phyloP scores from a whole-genome alignment of 2,888 invertebrate species.

The Epiblema foenella region DNA sequence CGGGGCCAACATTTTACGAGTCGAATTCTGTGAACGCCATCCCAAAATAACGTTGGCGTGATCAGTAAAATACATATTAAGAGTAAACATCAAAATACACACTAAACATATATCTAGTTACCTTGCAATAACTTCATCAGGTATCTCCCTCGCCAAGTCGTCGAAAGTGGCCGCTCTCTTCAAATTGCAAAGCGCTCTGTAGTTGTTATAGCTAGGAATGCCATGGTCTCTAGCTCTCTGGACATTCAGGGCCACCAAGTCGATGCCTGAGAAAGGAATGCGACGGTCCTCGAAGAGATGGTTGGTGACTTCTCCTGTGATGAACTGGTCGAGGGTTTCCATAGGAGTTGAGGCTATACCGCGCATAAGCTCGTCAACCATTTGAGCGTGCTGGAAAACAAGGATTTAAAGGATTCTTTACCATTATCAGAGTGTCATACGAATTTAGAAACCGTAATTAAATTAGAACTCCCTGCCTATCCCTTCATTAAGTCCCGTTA shows the following conservation, averaged over 20 bases:
- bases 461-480: too few relatives aligned
- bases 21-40: not conserved
- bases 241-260: constrained; percentile 95
- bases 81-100: too few relatives aligned
- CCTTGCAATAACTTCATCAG: constrained; percentile 91
- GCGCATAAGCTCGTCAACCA: constrained; percentile 93
- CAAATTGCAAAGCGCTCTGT: constrained; percentile 94
- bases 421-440: too few relatives aligned
- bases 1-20: not conserved
- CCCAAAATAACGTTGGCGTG: not conserved
- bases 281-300: constrained; percentile 96
- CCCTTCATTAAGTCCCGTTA: too few relatives aligned
- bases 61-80: not conserved
- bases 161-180: constrained; percentile 94
- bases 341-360: constrained; percentile 95
- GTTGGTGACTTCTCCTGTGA: constrained; percentile 97
- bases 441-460: too few relatives aligned
- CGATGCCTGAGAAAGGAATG: constrained; percentile 96
- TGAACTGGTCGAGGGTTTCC: constrained; percentile 97
- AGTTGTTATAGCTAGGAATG: constrained; percentile 94
- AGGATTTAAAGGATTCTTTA: not conserved
- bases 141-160: constrained; percentile 94
- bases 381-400: constrained; percentile 84
- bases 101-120: constrained; percentile 52
- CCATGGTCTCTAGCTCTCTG: constrained; percentile 96